Evolutionary conservation across 2,888 invertebrate species (phyloP).

Genomic region (Acrobasis consociella): DNA sequence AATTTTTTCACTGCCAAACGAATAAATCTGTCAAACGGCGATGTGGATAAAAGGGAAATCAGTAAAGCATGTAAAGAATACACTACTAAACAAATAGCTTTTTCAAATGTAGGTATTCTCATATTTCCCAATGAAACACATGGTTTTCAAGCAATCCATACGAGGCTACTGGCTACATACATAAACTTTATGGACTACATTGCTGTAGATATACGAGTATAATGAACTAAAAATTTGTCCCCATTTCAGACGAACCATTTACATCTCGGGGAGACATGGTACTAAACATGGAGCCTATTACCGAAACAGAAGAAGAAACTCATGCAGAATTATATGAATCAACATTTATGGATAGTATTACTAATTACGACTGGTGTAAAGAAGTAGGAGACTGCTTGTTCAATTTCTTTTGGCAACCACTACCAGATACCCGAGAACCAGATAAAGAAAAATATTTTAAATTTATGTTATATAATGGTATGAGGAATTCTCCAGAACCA

Average conservation of each 20-base stretch:
- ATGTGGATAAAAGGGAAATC: no score
- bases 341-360: background rate
- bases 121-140: no score
- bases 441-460: background rate
- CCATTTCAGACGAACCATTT: background rate
- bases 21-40: no score
- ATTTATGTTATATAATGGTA: background rate
- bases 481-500: background rate
- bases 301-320: background rate
- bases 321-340: background rate
- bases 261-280: conserved; percentile 4
- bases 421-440: background rate
- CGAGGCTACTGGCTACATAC: no score
- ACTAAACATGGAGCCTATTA: conserved; percentile 8
- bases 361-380: conserved; percentile 4
- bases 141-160: no score
- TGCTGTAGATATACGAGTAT: no score
- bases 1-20: no score
- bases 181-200: no score
- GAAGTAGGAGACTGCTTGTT: background rate
- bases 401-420: background rate
- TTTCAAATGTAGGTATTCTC: no score
- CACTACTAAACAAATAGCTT: no score
- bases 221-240: no score
- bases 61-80: no score